A percentile compares a stretch with the other conserved stretches of the same genome.
Evolutionary conservation across 2,113 vertebrate species (phyloP).

Genomic region (Coracopsis vasa): DNA sequence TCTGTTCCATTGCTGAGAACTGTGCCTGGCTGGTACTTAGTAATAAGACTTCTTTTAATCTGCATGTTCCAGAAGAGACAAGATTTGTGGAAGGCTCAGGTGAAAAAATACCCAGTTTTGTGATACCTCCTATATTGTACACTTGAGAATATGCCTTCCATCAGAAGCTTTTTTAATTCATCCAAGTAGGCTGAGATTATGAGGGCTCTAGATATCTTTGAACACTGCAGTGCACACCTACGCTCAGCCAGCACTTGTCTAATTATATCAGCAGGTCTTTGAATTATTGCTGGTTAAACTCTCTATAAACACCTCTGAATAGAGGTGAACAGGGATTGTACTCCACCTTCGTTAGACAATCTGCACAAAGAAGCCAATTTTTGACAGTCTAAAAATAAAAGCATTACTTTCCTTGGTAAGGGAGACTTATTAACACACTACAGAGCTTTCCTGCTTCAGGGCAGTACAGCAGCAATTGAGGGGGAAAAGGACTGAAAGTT

Average conservation of each 20-base stretch:
- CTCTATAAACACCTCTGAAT: not conserved
- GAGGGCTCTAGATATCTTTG: constrained; percentile 26
- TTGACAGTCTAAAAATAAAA: constrained; percentile 51
- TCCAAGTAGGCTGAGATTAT: not conserved
- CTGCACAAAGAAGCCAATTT: constrained; percentile 16
- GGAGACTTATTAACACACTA: not conserved
- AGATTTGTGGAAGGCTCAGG: not conserved
- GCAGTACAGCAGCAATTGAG: not conserved
- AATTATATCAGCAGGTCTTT: constrained; percentile 44
- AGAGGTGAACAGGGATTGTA: constrained; percentile 10
- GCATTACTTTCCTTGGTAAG: not conserved
- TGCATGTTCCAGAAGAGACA: not conserved
- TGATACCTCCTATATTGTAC: not conserved
- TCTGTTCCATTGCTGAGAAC: not conserved
- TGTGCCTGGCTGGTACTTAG: not conserved
- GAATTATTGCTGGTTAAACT: constrained; percentile 50
- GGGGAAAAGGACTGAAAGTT: not conserved
- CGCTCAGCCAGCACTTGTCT: constrained; percentile 30
- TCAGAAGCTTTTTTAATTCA: not conserved
- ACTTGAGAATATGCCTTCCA: not conserved
- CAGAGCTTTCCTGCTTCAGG: not conserved
- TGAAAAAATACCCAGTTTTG: not conserved
- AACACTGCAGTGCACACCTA: not conserved
- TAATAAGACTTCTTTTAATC: constrained; percentile 3
- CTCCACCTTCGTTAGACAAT: constrained; percentile 12